A percentile compares a stretch with the other conserved stretches of the same genome.
phyloP scores from a whole-genome alignment of 2,797 vertebrate species.

The Garrulus glandarius region DNA sequence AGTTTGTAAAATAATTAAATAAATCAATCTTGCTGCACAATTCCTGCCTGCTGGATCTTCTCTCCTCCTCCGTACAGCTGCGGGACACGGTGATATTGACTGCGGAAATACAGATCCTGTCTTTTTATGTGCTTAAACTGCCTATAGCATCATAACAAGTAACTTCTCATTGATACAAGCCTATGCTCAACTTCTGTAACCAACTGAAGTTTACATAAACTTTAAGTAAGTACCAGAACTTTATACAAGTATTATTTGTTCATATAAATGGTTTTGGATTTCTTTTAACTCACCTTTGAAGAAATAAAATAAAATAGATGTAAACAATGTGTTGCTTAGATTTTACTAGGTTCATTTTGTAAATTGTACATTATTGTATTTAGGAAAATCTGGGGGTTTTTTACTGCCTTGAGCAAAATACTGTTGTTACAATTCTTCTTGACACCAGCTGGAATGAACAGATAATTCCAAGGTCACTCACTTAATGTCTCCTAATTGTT shows the following conservation, averaged over 20 bases:
- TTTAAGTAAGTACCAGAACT: not conserved
- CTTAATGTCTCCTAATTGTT: not conserved
- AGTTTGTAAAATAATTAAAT: too few relatives aligned
- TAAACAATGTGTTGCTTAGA: not conserved
- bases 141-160: not conserved
- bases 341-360: not conserved
- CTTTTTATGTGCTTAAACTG: not conserved
- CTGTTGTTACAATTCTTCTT: not conserved
- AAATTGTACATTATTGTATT: not conserved
- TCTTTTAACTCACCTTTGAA: not conserved
- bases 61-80: too few relatives aligned
- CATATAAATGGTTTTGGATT: not conserved
- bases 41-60: too few relatives aligned
- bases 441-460: not conserved
- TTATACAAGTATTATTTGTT: not conserved
- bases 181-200: not conserved
- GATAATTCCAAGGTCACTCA: not conserved
- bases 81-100: too few relatives aligned
- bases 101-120: not conserved
- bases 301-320: not conserved
- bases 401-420: not conserved
- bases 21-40: too few relatives aligned
- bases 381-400: not conserved
- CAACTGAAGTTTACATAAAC: not conserved
- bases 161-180: not conserved